These are phyloP conservation scores for Leuctra nigra DNA, from an alignment of 2,888 invertebrate species.

Conservation along the genomic window DNA sequence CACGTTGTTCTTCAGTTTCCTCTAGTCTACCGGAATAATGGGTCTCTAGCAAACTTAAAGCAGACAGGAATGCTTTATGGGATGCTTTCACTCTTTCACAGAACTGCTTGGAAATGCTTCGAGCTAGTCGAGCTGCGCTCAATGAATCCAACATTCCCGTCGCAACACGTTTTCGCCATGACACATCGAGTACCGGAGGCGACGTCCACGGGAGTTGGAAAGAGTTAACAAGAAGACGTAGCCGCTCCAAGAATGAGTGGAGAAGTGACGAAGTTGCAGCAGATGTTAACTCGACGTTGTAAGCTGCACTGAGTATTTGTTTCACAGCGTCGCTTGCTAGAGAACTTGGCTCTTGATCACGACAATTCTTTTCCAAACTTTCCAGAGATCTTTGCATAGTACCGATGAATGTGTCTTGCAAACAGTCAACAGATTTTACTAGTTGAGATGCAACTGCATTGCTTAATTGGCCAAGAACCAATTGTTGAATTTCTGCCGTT, in stretches of 20 bases:
- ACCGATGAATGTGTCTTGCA: slow-evolving; percentile 76
- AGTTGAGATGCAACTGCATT: slow-evolving; percentile 71
- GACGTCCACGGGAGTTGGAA: slow-evolving; percentile 54
- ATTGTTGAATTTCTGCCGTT: slow-evolving; percentile 67
- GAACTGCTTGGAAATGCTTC: slow-evolving; percentile 64
- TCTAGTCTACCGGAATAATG: slow-evolving; percentile 66
- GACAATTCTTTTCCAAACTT: slow-evolving; percentile 53
- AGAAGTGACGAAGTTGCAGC: slow-evolving; percentile 56
- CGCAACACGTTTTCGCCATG: slow-evolving; percentile 67
- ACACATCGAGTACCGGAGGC: slow-evolving; percentile 43
- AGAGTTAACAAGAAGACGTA: slow-evolving; percentile 56
- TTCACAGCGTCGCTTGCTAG: slow-evolving; percentile 66
- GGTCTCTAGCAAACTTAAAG: slow-evolving; percentile 61
- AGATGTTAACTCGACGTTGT: slow-evolving; percentile 64
- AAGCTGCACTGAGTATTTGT: slow-evolving; percentile 59
- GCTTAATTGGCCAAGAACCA: slow-evolving; percentile 67
- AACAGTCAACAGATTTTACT: slow-evolving; percentile 70
- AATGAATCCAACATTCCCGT: slow-evolving; percentile 62
- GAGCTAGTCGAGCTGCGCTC: slow-evolving; percentile 61
- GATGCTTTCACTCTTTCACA: slow-evolving; percentile 66
- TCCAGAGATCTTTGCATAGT: slow-evolving; percentile 70
- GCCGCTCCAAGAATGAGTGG: slow-evolving; percentile 55
- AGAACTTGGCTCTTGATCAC: slow-evolving; percentile 46
- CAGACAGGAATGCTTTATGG: slow-evolving; percentile 69
- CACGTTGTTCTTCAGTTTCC: slow-evolving; percentile 71